Evolutionary conservation across 2,113 vertebrate genomes (phyloP).

Genomic region (Tachuris rubrigastra): DNA sequence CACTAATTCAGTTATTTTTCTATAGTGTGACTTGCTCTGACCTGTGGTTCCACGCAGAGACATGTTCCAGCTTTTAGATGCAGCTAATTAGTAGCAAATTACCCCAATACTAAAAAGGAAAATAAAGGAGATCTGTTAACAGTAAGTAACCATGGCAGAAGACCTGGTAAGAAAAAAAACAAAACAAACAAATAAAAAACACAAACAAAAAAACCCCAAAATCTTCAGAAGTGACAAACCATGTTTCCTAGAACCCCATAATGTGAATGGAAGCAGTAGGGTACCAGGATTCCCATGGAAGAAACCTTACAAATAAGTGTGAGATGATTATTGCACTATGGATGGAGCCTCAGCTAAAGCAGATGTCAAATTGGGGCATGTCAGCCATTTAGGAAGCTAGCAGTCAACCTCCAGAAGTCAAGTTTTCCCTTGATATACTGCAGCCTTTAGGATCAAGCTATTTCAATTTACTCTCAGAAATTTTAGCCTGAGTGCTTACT

Average conservation of each 20-base stretch:
- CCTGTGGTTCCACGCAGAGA: neutral
- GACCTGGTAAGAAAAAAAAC: neutral
- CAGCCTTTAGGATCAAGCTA: neutral
- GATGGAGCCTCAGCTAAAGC: neutral
- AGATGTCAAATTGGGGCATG: neutral
- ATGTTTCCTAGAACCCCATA: neutral
- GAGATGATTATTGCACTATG: neutral
- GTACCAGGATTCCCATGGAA: neutral
- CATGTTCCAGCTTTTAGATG: neutral
- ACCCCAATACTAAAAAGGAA: neutral
- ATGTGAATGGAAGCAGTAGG: neutral
- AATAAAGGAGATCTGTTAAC: neutral
- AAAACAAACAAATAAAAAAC: too few species aligned
- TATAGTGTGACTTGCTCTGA: neutral
- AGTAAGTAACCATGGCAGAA: neutral
- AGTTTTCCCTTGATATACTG: neutral
- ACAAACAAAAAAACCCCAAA: too few species aligned
- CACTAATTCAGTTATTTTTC: neutral
- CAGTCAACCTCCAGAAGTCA: neutral
- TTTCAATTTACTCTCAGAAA: neutral
- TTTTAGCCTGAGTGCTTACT: neutral
- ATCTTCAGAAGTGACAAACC: neutral
- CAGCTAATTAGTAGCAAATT: neutral
- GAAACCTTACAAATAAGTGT: neutral
- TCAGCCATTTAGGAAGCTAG: neutral